A percentile compares a stretch with the other conserved stretches of the same genome.
Conservation (phyloP, 2,797 vertebrate genomes). For the Lutjanus campechanus region DNA sequence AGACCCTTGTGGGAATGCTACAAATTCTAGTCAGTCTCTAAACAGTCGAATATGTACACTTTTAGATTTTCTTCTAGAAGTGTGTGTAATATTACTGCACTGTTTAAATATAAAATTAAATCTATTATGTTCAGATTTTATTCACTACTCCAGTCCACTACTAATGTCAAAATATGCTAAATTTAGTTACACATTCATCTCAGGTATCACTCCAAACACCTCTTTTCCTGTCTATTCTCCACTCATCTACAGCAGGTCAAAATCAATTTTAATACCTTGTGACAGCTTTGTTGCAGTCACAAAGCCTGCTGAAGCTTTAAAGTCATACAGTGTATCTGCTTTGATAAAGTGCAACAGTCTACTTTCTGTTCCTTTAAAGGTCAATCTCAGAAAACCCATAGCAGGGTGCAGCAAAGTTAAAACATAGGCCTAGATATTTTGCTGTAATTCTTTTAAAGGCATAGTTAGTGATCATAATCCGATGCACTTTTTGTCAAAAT, state of each 20-base stretch:
- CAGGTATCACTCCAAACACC: not conserved
- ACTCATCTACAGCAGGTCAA: not conserved
- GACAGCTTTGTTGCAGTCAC: conserved; percentile 4
- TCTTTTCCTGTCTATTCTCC: not conserved
- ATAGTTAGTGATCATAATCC: no score
- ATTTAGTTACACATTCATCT: conserved; percentile 1
- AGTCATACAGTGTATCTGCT: not conserved
- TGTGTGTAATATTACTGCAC: not conserved
- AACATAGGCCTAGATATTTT: conserved; percentile 11
- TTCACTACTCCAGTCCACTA: not conserved
- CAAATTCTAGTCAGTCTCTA: not conserved
- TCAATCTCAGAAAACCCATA: conserved; percentile 25
- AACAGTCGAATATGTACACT: no score
- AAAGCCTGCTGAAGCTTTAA: not conserved
- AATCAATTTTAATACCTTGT: not conserved
- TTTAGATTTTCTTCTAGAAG: not conserved
- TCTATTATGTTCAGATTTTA: not conserved
- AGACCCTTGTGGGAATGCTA: not conserved
- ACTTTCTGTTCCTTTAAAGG: conserved; percentile 29
- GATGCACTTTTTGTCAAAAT: no score
- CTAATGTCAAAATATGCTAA: conserved; percentile 3
- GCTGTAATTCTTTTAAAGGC: not conserved
- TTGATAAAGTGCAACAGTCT: conserved; percentile 14
- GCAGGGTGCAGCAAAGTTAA: conserved; percentile 10
- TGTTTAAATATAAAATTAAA: no score